Base-by-base conservation (phyloP, 2,888 invertebrate species). In the Notodonta dromedarius region DNA sequence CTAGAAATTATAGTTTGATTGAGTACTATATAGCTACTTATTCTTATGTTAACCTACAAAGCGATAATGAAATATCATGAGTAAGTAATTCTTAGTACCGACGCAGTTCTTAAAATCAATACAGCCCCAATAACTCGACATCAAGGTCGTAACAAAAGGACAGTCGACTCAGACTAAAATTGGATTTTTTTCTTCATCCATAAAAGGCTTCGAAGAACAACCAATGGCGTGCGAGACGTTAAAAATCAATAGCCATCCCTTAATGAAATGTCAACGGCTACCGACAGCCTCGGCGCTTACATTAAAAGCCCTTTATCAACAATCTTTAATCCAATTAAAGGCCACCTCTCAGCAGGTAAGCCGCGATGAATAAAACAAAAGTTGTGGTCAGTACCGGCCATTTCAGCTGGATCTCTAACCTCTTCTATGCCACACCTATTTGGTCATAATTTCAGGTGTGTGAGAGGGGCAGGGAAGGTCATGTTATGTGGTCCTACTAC, bases 281-380 rank as follows among this genome's bases (percentile, higher is more conserved):
- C 71, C 71, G 60, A 74, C 76, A 77, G 71, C 75, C 68, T 69
- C 74, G 64, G 70, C 78, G 78, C 83, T 82, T 79, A 82, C 82
- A 90, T 88, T 89, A 88, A 89, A 88, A 88, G 86, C 83, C 80
- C 85, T 88, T 82, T 88, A 90, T 91, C 90, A 87, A 87, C 85
- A 83, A 89, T 88, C 89, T 89, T 87, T 90, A 90, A 92, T 92
- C 89, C 88, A 89, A 91, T 91, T 90, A 90, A 86, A 83, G 76
- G 77, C 82, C 77, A 82, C 81, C 90, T 88, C 88, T 88, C 85
- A 84, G 82, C 85, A 87, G 85, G 85, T 86, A 83, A 82, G 76
- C 82, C 75, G 79, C 71, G 73, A 82, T 90, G 90, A 90, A 93
- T 91, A 90, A 91, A 87, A 90, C 90, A 92, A 89, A 86, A 88